These are phyloP conservation scores for Artibeus jamaicensis DNA, from an alignment of 2,797 vertebrate species.

Conservation along the genomic window DNA sequence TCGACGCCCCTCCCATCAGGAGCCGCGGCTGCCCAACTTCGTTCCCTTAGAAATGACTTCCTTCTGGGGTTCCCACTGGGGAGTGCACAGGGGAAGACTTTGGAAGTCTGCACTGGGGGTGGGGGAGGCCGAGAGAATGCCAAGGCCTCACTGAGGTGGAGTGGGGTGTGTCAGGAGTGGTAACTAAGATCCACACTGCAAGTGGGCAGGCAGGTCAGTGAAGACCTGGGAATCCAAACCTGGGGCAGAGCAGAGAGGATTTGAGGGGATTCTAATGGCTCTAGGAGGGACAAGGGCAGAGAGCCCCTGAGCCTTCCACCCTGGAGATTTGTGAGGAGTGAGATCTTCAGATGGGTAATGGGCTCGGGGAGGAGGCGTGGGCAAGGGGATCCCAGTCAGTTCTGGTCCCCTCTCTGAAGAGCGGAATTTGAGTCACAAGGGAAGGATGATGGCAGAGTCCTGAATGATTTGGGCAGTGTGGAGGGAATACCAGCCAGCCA, in stretches of 20 bases:
- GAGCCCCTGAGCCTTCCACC: background rate
- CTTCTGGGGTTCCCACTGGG: background rate
- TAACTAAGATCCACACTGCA: background rate
- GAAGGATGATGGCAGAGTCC: background rate
- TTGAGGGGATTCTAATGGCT: background rate
- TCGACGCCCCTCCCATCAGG: background rate
- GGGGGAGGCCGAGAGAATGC: background rate
- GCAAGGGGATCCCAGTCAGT: background rate
- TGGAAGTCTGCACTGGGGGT: background rate
- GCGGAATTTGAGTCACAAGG: background rate
- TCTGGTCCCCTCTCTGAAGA: background rate
- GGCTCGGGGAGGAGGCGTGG: background rate
- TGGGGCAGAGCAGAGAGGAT: background rate
- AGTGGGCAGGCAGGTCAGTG: background rate
- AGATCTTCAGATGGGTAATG: background rate
- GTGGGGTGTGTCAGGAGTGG: background rate
- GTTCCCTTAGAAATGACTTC: background rate
- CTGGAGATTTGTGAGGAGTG: background rate
- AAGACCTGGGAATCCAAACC: background rate
- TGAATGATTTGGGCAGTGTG: accelerated
- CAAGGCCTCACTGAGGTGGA: background rate
- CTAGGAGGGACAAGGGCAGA: background rate
- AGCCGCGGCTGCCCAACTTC: background rate
- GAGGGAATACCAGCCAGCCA: background rate
- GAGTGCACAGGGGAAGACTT: background rate